phyloP scores from a whole-genome alignment of 1,140 invertebrate genomes.

The Drosophila eugracilis region DNA sequence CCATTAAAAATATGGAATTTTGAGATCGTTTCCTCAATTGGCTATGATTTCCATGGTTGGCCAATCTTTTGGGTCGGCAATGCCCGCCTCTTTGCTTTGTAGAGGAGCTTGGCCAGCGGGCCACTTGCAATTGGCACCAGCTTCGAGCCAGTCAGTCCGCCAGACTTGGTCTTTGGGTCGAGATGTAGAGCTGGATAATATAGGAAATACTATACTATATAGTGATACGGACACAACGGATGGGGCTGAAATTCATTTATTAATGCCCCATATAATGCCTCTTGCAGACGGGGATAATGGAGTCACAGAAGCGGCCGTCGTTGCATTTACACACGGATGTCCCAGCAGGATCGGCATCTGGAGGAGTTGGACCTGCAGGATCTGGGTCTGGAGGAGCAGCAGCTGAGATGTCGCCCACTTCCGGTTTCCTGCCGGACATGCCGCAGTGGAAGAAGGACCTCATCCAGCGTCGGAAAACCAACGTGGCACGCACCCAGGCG shows the following conservation, averaged over 20 bases:
- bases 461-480: constrained; percentile 87
- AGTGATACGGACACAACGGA: not conserved
- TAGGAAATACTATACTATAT: constrained; percentile 1
- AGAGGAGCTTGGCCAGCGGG: constrained; percentile 27
- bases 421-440: constrained; percentile 83
- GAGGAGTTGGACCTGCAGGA: constrained; percentile 1
- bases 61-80: constrained; percentile 31
- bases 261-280: constrained; percentile 59
- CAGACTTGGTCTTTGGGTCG: constrained; percentile 47
- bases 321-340: constrained; percentile 56
- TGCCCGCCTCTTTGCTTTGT: constrained; percentile 18
- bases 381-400: constrained; percentile 6
- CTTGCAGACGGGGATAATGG: constrained; percentile 66
- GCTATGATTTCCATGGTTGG: constrained; percentile 16
- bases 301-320: constrained; percentile 62
- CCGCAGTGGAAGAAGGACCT: constrained; percentile 92
- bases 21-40: not conserved
- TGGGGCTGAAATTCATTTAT: constrained; percentile 25
- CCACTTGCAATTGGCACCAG: constrained; percentile 23
- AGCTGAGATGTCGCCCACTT: constrained; percentile 49
- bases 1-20: not conserved
- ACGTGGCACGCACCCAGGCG: constrained; percentile 78
- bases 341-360: constrained; percentile 19
- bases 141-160: constrained; percentile 19
- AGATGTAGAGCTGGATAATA: constrained; percentile 31